Base-by-base conservation (phyloP, 2,113 vertebrate species). In the Xiphophorus maculatus region DNA sequence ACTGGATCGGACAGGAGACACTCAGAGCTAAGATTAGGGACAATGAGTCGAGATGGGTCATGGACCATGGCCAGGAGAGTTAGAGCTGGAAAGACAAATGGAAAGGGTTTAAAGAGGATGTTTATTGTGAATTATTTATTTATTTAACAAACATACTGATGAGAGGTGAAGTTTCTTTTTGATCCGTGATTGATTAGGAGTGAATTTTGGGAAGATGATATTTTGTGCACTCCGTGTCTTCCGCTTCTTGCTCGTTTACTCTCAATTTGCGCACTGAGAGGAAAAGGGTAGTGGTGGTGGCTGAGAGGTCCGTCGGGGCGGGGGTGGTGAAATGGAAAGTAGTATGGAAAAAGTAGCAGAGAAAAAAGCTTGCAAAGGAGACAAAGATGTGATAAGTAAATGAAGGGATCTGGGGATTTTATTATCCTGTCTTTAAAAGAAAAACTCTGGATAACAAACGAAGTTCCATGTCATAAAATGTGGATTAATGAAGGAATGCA, bases 81-180 rank as follows among this genome's bases (percentile, higher is more conserved):
- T 40, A 30, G 70, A 72, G n/a, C 51, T 72, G 42, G 70, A 82
- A 42, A 74, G 74, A 42, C 33, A 22, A 14, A 82, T 74, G 83
- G 83, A 77, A 84, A 81, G 71, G 73, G 74, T 80, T 85, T 28
- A 73, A 83, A 83, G 69, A 65, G 77, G 77, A 74, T 28, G 54
- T 40, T 76, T 60, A 83, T 81, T 79, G 76, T 69, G 62, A 76
- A 66, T 80, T 74, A 80, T 90, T 83, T 81, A 77, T 75, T 76
- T 84, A 58, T 32, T 63, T 63, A 85, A 87, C 87, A 78, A 90
- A 88, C 71, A 32, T 37, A 29, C 73, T 84, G 71, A 85, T 85
- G 86, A 85, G 69, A 80, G 84, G 25, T 63, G 54, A 77, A 86
- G 61, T 60, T 81, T 73, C 17, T 70, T 82, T 76, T 14, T 33